Evolutionary conservation across 2,113 vertebrate genomes (phyloP).

Genomic region (western clawed frog (Xenopus tropicalis)): DNA sequence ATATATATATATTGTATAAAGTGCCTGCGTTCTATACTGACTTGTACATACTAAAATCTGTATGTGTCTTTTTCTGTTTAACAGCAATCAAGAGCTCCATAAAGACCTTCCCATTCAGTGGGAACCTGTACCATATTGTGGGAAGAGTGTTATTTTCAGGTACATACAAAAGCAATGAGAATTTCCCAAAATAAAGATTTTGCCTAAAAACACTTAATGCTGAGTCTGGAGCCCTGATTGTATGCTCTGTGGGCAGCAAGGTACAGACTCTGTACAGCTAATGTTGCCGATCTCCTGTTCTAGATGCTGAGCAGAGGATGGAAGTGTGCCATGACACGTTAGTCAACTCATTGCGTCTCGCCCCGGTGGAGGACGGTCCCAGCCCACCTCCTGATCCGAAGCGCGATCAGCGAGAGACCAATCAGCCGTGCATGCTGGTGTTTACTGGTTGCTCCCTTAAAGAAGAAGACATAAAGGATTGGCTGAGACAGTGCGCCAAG

Average conservation of each 20-base stretch:
- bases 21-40: too few relatives aligned
- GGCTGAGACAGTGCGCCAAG: conserved; percentile 87
- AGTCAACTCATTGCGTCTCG: conserved; percentile 72
- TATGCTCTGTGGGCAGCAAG: too few relatives aligned
- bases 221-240: too few relatives aligned
- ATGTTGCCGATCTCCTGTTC: not conserved
- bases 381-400: conserved; percentile 56
- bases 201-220: too few relatives aligned
- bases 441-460: conserved; percentile 84
- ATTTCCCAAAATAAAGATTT: too few relatives aligned
- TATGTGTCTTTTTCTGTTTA: conserved; percentile 46
- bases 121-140: conserved; percentile 89
- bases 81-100: conserved; percentile 81
- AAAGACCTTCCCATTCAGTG: conserved; percentile 78
- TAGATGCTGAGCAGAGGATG: conserved; percentile 79
- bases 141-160: conserved; percentile 89
- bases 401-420: conserved; percentile 48
- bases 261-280: too few relatives aligned
- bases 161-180: conserved; percentile 52
- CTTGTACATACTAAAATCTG: too few relatives aligned
- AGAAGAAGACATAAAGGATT: conserved; percentile 85
- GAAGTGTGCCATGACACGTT: conserved; percentile 81
- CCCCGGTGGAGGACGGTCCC: conserved; percentile 63
- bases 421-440: conserved; percentile 73
- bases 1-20: too few relatives aligned